Percentiles rank a stretch among this genome's conserved stretches.
Conservation (phyloP, 1,140 invertebrate species). For the Oryctes rhinoceros region DNA sequence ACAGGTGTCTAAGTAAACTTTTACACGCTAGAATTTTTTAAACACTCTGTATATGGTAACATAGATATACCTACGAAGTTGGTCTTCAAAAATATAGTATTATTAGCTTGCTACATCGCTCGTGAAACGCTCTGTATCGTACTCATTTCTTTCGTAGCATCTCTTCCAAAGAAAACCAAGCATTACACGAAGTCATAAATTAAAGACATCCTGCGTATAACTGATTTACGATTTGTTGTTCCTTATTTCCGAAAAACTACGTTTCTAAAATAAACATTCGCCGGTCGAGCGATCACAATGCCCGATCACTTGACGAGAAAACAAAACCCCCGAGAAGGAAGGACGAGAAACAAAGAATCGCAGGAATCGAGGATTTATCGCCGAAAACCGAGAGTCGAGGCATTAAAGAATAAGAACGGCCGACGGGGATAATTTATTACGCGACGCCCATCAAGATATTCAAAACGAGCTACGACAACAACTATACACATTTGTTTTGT, state of each 20-base stretch:
- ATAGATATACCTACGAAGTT: too few species aligned
- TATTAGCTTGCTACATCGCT: too few species aligned
- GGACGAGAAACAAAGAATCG: neutral
- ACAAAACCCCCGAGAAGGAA: neutral
- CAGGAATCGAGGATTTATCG: neutral
- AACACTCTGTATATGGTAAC: too few species aligned
- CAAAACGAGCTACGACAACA: constrained; percentile 19
- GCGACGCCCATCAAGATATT: neutral
- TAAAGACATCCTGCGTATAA: too few species aligned
- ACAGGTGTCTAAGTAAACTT: too few species aligned
- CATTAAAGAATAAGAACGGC: neutral
- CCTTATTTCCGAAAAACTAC: neutral
- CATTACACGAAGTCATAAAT: neutral
- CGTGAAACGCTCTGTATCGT: too few species aligned
- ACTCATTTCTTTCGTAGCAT: too few species aligned
- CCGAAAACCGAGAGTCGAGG: neutral
- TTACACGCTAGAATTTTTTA: too few species aligned
- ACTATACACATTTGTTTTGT: constrained; percentile 38
- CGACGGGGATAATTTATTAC: neutral
- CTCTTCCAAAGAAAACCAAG: neutral
- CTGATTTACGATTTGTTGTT: neutral
- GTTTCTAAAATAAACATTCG: neutral
- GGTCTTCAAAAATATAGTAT: too few species aligned
- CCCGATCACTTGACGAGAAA: neutral
- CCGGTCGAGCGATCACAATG: neutral